Base-by-base conservation (phyloP, 2,113 vertebrate species). In the Lepus americanus region DNA sequence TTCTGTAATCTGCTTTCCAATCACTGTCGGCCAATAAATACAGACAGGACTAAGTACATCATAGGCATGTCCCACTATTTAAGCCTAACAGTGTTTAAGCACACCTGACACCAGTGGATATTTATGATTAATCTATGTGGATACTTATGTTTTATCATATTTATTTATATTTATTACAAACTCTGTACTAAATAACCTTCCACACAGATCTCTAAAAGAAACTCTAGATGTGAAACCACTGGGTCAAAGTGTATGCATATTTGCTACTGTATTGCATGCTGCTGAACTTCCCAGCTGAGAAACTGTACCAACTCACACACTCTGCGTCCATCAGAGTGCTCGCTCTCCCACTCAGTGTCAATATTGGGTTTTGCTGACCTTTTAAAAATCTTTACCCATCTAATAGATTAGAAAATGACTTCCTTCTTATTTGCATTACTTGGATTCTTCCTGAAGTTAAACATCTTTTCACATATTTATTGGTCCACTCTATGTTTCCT, bases 381-480 rank as follows among this genome's bases (percentile, higher is more conserved):
- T 94, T 82, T 84, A 13, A 25, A 20, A 91, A 89, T 89, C 31
- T 94, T 92, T 89, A 92, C 49, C 76, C 76, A 87, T 63, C 36
- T 82, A 90, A 87, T 1, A 83, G 70, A 80, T 81, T 79, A 16
- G 66, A 95, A 96, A 91, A 61, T 84, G 23, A 90, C 11, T 81
- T 92, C 55, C 59, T 72, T 92, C 78, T 92, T 81, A 95, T 92
- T 95, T 96, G 67, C 55, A 95, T 87, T 77, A 90, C 33, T 90
- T 78, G 6, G 29, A 92, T 94, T 95, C 51, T 89, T 94, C 84
- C 39, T 80, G 19, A 93, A 90, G 51, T 82, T 88, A 64, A 94
- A 91, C 23, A 87, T 39, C 27, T 76, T 94, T 93, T 66, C 89
- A 89, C 12, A 12, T 77, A 92, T 63, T 85, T 89, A 89, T 7